phyloP scores from a whole-genome alignment of 2,797 vertebrate genomes.

The Gobio occitaniae region DNA sequence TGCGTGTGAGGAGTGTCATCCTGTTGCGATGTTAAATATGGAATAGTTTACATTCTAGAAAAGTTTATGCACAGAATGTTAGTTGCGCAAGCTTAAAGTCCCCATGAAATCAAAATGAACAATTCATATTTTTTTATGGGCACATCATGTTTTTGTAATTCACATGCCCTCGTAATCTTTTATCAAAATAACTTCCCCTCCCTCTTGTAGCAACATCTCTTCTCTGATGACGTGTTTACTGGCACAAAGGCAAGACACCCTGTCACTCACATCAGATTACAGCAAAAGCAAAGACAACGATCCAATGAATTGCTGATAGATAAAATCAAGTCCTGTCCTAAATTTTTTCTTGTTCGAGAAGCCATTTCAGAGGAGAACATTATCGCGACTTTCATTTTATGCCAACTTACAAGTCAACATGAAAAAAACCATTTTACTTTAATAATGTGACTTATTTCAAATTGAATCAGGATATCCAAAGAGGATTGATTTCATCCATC shows the following conservation, averaged over 20 bases:
- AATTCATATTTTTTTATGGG: background rate
- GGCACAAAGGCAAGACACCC: too few species aligned
- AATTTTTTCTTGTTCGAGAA: background rate
- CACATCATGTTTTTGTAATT: background rate
- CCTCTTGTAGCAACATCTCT: too few species aligned
- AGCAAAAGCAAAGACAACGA: background rate
- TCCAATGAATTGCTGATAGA: background rate
- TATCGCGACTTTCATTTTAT: background rate
- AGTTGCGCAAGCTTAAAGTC: background rate
- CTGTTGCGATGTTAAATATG: conserved; percentile 21
- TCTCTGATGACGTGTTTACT: too few species aligned
- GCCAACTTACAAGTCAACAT: background rate
- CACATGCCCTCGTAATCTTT: background rate
- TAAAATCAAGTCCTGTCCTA: background rate
- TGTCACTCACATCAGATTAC: background rate
- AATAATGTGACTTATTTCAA: background rate
- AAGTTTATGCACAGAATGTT: background rate
- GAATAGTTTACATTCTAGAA: background rate
- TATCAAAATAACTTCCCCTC: background rate
- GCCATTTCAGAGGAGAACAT: too few species aligned
- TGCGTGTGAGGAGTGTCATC: conserved; percentile 21
- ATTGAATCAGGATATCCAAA: background rate
- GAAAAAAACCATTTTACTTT: background rate
- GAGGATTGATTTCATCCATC: background rate
- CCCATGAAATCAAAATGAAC: background rate